Conservation (phyloP, 2,113 vertebrate genomes). For the Anarhynchus alexandrinus region DNA sequence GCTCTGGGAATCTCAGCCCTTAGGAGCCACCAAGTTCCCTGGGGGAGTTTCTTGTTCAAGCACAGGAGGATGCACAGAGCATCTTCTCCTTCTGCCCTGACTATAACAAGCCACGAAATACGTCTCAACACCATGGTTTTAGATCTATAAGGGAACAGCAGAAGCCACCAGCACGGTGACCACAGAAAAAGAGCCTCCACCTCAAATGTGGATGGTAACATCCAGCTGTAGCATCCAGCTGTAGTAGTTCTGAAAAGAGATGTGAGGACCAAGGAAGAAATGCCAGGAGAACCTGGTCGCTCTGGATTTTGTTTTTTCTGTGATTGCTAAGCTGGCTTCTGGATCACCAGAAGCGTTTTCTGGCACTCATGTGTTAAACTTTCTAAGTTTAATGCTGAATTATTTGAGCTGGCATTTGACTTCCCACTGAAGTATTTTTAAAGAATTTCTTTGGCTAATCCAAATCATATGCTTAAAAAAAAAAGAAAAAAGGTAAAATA, state of each 20-base stretch:
- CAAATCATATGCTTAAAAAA: not conserved
- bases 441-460: not conserved
- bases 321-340: not conserved
- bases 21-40: not conserved
- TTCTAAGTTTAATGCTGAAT: not conserved
- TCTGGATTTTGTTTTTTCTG: not conserved
- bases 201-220: not conserved
- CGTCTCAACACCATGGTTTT: not conserved
- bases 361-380: not conserved
- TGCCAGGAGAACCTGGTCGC: not conserved
- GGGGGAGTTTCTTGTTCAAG: not conserved
- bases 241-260: not conserved
- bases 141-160: not conserved
- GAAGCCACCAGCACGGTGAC: not conserved
- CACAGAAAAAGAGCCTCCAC: not conserved
- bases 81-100: not conserved
- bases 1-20: not conserved
- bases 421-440: not conserved
- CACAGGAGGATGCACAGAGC: not conserved
- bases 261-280: not conserved
- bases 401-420: not conserved
- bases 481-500: not conserved
- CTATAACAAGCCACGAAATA: not conserved
- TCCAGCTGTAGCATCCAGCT: not conserved
- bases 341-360: not conserved